Evolutionary conservation across 2,888 invertebrate species (phyloP), one percentile per base, ranked within the genome.

Genomic region (Harmothoe impar): DNA sequence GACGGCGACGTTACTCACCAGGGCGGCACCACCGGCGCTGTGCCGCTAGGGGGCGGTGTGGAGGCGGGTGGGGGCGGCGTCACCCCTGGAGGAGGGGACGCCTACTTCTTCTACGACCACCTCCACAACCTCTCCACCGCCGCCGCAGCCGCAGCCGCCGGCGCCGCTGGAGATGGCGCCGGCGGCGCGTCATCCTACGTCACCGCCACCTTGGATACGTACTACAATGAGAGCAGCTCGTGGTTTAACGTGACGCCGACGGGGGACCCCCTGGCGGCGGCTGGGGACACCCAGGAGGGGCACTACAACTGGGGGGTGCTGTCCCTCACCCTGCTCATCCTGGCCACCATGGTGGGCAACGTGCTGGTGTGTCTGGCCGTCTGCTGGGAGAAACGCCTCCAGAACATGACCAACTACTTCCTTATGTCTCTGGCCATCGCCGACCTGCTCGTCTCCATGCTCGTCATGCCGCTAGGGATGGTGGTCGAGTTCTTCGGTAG

Each of bases 341-440:
- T 98, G 92, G 98, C 98, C 43, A 98, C 98, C 43, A 98, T 98
- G 43, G 96, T 98, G 91, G 99, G 99, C 35, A 99, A 99, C 96
- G 97, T 98, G 93, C 96, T 99, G 92, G 99, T 99, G 94, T 99
- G 99, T 96, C 96, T 99, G 94, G 99, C 99, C 0, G 98, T 99
- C 93, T 97, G 97, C 93, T 97, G 98, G 95, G 99, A 99, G 96
- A 97, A 98, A 91, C 97, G 98, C 93, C 96, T 99, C 92, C 99
- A 99, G 96, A 99, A 98, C 96, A 98, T 98, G 94, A 99, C 99
- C 92, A 99, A 99, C 96, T 99, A 99, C 96, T 99, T 99, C 96
- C 97, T 99, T 92, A 97, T 99, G 95, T 99, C 99, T n/a, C 96
- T 99, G 95, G 98, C 99, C 89, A 98, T 99, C 91, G 99, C 99